phyloP scores from a whole-genome alignment of 2,113 vertebrate genomes.

The Channa argus region DNA sequence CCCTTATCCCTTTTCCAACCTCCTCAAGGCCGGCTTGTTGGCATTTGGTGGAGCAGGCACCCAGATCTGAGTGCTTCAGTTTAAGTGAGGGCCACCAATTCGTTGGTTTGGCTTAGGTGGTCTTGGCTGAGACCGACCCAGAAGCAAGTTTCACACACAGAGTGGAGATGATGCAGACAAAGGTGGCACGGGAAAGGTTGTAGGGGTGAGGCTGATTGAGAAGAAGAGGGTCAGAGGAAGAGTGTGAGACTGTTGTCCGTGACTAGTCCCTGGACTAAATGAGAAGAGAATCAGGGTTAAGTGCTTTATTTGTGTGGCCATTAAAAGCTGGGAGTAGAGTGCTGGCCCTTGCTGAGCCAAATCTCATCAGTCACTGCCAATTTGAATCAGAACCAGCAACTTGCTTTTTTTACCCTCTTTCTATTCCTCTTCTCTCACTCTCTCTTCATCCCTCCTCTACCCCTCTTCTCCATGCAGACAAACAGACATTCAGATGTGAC shows the following conservation, averaged over 20 bases:
- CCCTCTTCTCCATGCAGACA: constrained; percentile 65
- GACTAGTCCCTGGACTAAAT: constrained; percentile 62
- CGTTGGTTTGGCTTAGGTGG: constrained; percentile 53
- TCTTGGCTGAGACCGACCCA: constrained; percentile 53
- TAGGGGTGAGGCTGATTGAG: constrained; percentile 40
- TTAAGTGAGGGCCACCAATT: constrained; percentile 48
- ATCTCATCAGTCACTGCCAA: constrained; percentile 75
- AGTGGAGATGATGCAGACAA: constrained; percentile 40
- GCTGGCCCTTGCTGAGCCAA: constrained; percentile 48
- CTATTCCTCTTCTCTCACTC: constrained; percentile 41
- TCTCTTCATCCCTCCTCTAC: constrained; percentile 56
- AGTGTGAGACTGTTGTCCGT: constrained; percentile 69
- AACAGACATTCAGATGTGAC: constrained; percentile 78
- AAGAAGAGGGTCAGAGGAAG: constrained; percentile 51
- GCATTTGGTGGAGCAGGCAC: constrained; percentile 47
- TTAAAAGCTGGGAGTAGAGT: constrained; percentile 65
- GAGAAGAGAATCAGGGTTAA: constrained; percentile 73
- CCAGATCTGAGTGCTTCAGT: constrained; percentile 49
- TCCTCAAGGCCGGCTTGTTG: constrained; percentile 34
- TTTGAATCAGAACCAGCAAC: constrained; percentile 65
- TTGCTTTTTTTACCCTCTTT: constrained; percentile 35
- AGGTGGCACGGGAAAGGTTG: constrained; percentile 41
- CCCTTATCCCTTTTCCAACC: constrained; percentile 41
- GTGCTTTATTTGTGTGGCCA: constrained; percentile 71
- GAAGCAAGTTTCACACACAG: constrained; percentile 65